A percentile compares a stretch with the other conserved stretches of the same genome.
phyloP scores from a whole-genome alignment of 2,113 vertebrate genomes.

The Prunella fulvescens region DNA sequence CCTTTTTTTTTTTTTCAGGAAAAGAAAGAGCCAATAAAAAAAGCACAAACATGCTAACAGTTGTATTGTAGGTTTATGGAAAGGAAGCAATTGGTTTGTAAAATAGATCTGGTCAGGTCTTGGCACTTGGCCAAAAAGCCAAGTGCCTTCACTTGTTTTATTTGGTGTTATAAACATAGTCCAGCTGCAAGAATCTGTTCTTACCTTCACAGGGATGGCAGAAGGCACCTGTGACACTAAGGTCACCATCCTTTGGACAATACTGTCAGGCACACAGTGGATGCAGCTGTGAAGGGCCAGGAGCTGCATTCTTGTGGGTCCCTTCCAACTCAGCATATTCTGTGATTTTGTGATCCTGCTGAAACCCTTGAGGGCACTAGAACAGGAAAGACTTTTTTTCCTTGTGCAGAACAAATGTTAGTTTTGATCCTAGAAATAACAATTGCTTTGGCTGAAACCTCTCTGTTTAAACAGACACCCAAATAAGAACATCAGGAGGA shows the following conservation, averaged over 20 bases:
- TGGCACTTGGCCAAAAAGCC: not conserved
- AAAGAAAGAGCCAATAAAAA: not conserved
- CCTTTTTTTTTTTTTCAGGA: not conserved
- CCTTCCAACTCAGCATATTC: not conserved
- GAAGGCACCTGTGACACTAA: not conserved
- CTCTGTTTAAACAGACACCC: not conserved
- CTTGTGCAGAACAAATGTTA: not conserved
- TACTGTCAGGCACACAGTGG: not conserved
- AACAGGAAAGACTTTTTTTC: not conserved
- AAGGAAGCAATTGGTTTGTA: not conserved
- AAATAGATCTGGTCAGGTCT: not conserved
- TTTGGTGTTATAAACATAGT: not conserved
- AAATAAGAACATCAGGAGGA: not conserved
- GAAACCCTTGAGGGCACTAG: not conserved
- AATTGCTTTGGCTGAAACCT: not conserved
- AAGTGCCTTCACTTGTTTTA: not conserved
- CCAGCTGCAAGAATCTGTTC: not conserved
- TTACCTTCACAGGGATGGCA: not conserved
- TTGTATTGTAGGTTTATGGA: not conserved
- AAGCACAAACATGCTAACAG: not conserved
- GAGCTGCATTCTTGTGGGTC: not conserved
- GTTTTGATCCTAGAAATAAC: not conserved
- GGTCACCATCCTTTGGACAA: not conserved
- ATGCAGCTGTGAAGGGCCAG: not conserved
- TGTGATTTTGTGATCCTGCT: not conserved